Evolutionary conservation across 2,797 vertebrate genomes (phyloP).

Genomic region (Hippoglossus hippoglossus): DNA sequence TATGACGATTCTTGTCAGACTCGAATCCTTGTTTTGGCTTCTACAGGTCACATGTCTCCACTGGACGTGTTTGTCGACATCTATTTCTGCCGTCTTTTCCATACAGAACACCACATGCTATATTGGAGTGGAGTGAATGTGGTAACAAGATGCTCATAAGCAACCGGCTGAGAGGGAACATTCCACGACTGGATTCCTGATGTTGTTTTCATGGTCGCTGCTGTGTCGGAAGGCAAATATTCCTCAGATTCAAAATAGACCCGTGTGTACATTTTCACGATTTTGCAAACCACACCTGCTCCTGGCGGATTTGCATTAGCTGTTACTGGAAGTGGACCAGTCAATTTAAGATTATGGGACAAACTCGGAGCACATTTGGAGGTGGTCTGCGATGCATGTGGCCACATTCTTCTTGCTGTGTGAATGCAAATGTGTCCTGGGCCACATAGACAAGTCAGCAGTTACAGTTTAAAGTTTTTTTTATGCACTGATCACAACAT

Average conservation of each 20-base stretch:
- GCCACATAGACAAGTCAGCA: no score
- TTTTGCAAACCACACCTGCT: not conserved
- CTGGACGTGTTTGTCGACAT: constrained; percentile 36
- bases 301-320: constrained; percentile 12
- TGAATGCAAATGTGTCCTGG: no score
- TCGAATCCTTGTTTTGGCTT: constrained; percentile 52
- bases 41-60: constrained; percentile 43
- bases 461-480: no score
- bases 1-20: constrained; percentile 24
- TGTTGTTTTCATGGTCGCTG: constrained; percentile 70
- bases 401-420: no score
- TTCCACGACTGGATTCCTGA: constrained; percentile 74
- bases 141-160: constrained; percentile 77
- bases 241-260: constrained; percentile 57
- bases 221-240: constrained; percentile 56
- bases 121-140: constrained; percentile 67
- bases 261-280: constrained; percentile 37
- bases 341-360: not conserved
- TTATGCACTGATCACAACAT: no score
- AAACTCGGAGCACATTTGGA: not conserved
- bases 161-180: constrained; percentile 66
- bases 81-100: constrained; percentile 74
- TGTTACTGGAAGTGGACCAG: constrained; percentile 18
- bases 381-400: not conserved
- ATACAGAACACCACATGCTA: constrained; percentile 68